These are phyloP conservation scores for Picathartes gymnocephalus DNA, from an alignment of 2,113 vertebrate genomes.

Conservation along the genomic window DNA sequence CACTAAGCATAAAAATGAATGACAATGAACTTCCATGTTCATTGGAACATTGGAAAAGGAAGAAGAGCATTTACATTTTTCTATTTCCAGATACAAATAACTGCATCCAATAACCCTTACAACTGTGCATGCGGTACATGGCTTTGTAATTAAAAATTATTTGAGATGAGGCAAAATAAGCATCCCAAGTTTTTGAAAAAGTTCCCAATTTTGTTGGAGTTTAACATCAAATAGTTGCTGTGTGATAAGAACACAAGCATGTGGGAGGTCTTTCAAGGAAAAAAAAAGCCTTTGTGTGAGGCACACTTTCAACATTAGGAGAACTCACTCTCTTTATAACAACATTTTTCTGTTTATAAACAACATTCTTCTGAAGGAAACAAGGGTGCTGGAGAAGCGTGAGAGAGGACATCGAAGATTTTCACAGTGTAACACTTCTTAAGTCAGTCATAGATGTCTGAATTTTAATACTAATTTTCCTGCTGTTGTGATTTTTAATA, in stretches of 20 bases:
- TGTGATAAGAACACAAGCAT: neutral
- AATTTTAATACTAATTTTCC: neutral
- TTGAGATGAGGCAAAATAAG: neutral
- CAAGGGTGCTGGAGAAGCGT: neutral
- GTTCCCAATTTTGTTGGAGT: neutral
- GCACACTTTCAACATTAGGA: neutral
- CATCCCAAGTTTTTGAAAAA: neutral
- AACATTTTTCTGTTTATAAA: neutral
- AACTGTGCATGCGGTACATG: fast-evolving
- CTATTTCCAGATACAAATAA: neutral
- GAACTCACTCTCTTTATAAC: neutral
- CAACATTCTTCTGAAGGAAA: neutral
- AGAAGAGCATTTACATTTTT: neutral
- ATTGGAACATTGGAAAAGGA: no score
- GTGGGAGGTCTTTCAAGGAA: neutral
- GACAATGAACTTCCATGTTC: neutral
- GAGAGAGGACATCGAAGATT: neutral
- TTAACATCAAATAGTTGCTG: neutral
- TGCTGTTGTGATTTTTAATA: neutral
- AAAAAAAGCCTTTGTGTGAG: neutral
- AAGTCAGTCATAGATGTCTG: neutral
- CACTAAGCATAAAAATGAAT: neutral
- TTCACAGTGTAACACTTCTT: neutral
- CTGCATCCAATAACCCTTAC: neutral
- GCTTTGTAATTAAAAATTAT: neutral